Percentiles rank a stretch among this genome's conserved stretches.
Conservation (phyloP, 37 sponge, comb jelly and placozoan species). For the Bolinopsis microptera region DNA sequence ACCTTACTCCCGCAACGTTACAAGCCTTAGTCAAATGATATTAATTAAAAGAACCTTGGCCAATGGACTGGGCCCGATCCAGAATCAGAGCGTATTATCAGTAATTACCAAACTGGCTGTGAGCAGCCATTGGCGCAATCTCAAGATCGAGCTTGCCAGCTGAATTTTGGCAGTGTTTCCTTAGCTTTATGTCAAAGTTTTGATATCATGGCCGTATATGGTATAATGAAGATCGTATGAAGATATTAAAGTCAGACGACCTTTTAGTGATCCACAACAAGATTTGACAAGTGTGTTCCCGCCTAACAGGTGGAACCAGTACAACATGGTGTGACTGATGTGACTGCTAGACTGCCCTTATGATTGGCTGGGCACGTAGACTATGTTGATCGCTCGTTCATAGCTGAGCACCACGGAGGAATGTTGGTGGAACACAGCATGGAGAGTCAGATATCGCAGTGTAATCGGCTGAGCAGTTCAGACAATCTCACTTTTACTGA, state of each 20-base stretch:
- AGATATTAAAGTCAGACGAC: not conserved
- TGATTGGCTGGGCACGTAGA: no score
- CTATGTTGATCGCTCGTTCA: no score
- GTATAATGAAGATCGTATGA: not conserved
- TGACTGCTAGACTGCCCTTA: no score
- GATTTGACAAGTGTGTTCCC: not conserved
- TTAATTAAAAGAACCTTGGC: not conserved
- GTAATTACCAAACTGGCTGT: not conserved
- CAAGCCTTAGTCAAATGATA: slow-evolving; percentile 23
- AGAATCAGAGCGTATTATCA: not conserved
- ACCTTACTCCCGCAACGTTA: not conserved
- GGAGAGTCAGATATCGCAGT: no score
- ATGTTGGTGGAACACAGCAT: no score
- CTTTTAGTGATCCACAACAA: not conserved
- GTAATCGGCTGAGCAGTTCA: no score
- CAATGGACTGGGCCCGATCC: not conserved
- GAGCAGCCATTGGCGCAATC: not conserved
- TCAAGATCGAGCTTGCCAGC: not conserved
- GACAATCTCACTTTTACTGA: no score
- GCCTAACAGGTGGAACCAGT: no score
- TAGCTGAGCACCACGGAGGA: no score
- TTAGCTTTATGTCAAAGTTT: not conserved
- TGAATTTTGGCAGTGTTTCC: not conserved
- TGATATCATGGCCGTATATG: slow-evolving; percentile 15
- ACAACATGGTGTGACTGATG: no score